phyloP scores from a whole-genome alignment of 2,113 vertebrate genomes.

The Paralichthys olivaceus region DNA sequence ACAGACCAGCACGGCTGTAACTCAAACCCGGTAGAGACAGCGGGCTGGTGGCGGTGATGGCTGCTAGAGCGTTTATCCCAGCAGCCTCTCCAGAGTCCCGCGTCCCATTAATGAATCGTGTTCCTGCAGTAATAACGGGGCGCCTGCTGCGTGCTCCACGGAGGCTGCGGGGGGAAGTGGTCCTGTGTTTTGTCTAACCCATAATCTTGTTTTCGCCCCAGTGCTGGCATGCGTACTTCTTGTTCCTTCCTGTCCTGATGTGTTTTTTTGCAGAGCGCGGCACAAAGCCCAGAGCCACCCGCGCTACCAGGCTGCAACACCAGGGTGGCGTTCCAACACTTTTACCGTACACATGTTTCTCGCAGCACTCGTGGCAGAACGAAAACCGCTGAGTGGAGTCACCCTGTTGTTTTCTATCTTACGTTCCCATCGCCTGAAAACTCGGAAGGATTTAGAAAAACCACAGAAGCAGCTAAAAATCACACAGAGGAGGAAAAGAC shows the following conservation, averaged over 20 bases:
- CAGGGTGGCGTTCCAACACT: not conserved
- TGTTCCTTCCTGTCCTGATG: conserved; percentile 50
- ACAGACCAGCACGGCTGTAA: conserved; percentile 46
- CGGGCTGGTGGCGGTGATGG: conserved; percentile 21
- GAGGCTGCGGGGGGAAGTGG: conserved; percentile 2
- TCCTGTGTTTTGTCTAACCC: conserved; percentile 49
- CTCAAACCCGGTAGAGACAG: conserved; percentile 25
- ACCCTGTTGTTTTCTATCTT: conserved; percentile 12
- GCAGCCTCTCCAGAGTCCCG: conserved; percentile 36
- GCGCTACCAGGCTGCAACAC: not conserved
- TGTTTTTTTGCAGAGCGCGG: not conserved
- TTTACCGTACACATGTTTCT: too few relatives aligned
- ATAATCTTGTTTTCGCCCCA: conserved; percentile 64
- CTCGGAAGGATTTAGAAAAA: conserved; percentile 7
- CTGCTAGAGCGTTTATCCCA: conserved; percentile 56
- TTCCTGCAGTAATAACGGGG: conserved; percentile 54
- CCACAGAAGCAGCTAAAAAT: conserved; percentile 16
- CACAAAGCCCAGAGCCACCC: too few relatives aligned
- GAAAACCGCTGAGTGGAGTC: not conserved
- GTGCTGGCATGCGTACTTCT: conserved; percentile 44
- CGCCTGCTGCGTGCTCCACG: conserved; percentile 1
- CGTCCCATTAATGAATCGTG: conserved; percentile 47
- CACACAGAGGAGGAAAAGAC: conserved; percentile 12
- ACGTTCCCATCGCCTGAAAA: not conserved
- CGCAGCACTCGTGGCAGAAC: not conserved